Conservation (phyloP, 2,888 invertebrate species). For the Tipula confusa region DNA sequence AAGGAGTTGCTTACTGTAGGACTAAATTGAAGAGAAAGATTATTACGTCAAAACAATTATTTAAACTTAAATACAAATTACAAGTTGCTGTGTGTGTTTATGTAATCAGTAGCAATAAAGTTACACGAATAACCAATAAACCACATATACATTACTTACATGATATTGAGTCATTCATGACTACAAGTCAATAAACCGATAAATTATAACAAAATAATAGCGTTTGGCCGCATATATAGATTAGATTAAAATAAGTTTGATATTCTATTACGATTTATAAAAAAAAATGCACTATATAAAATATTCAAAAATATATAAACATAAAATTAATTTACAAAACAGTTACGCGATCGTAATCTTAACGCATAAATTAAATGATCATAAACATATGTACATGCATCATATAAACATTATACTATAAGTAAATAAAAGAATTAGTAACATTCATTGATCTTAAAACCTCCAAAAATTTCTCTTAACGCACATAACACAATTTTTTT, state of each 20-base stretch:
- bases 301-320: too few species aligned
- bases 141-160: too few species aligned
- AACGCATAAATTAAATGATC: neutral
- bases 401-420: too few species aligned
- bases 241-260: neutral
- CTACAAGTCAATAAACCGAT: too few species aligned
- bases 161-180: too few species aligned
- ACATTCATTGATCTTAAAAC: neutral
- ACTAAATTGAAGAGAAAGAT: too few species aligned
- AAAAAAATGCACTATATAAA: neutral
- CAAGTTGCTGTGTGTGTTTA: too few species aligned
- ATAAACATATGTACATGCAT: neutral
- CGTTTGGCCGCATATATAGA: neutral
- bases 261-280: neutral
- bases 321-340: neutral
- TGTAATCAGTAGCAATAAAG: too few species aligned
- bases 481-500: neutral
- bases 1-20: too few species aligned
- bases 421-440: neutral
- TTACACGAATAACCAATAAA: too few species aligned
- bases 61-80: too few species aligned
- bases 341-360: neutral
- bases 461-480: neutral
- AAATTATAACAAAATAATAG: neutral
- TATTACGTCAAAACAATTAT: too few species aligned